These are phyloP conservation scores for Achroia grisella DNA, from an alignment of 1,140 invertebrate species.

Conservation along the genomic window DNA sequence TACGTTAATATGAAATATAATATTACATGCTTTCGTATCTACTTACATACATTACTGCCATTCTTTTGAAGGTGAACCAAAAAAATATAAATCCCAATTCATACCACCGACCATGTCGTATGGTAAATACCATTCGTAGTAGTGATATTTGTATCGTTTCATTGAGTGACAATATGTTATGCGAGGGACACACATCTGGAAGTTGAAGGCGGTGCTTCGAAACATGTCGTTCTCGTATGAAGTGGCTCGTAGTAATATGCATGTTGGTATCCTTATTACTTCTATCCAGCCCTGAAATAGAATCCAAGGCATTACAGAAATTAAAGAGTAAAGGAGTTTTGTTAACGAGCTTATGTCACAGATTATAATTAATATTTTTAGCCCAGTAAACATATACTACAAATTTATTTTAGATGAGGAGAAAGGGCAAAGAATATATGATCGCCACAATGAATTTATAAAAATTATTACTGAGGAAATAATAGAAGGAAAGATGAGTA, in stretches of 20 bases:
- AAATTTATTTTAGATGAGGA: too few relatives aligned
- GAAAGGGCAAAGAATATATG: too few relatives aligned
- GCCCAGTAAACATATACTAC: too few relatives aligned
- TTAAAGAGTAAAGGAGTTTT: too few relatives aligned
- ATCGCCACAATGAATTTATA: too few relatives aligned
- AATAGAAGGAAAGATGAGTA: too few relatives aligned
- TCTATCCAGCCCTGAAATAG: constrained; percentile 38
- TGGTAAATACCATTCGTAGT: constrained; percentile 49
- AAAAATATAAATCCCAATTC: constrained; percentile 52
- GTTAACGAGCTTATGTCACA: too few relatives aligned
- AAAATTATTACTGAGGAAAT: too few relatives aligned
- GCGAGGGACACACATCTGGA: constrained; percentile 45
- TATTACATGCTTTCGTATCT: too few relatives aligned
- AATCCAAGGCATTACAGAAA: not conserved
- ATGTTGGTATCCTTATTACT: constrained; percentile 38
- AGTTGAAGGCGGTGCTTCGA: constrained; percentile 29
- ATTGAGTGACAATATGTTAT: constrained; percentile 35
- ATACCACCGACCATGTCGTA: constrained; percentile 28
- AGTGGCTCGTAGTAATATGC: constrained; percentile 34
- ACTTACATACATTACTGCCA: constrained; percentile 35
- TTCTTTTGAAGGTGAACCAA: constrained; percentile 16
- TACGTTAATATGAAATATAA: too few relatives aligned
- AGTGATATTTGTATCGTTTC: constrained; percentile 35
- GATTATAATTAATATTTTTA: too few relatives aligned
- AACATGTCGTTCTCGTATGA: constrained; percentile 28